Percentiles rank a stretch among this genome's conserved stretches.
Conservation (phyloP, 2,888 invertebrate species). For the Chrysodeixis includens region DNA sequence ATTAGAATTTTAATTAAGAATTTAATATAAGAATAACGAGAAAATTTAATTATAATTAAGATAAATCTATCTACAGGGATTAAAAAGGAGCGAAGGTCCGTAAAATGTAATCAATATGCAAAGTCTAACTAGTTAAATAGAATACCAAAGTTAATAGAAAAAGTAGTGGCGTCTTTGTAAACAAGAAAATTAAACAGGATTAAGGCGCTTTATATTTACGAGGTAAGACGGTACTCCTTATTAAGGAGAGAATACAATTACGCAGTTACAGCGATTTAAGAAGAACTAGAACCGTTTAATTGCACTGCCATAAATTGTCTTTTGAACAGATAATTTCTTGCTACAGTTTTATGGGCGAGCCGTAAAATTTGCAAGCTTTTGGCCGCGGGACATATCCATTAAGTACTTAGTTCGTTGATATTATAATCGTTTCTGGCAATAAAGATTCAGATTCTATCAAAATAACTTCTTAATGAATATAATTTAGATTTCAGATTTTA, state of each 20-base stretch:
- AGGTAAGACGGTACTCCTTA: slow-evolving; percentile 79
- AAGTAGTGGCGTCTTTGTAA: slow-evolving; percentile 67
- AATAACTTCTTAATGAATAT: neutral
- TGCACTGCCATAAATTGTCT: slow-evolving; percentile 81
- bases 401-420: slow-evolving; percentile 52
- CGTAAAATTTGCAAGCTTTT: slow-evolving; percentile 72
- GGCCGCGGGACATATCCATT: slow-evolving; percentile 57
- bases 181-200: slow-evolving; percentile 80
- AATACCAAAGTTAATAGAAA: slow-evolving; percentile 48
- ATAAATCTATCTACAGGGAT: slow-evolving; percentile 2
- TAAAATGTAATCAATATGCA: slow-evolving; percentile 30
- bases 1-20: slow-evolving; percentile 30
- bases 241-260: slow-evolving; percentile 82
- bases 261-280: slow-evolving; percentile 81
- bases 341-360: slow-evolving; percentile 71
- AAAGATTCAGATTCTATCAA: slow-evolving; percentile 47
- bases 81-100: slow-evolving; percentile 11
- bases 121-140: slow-evolving; percentile 23
- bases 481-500: neutral
- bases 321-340: slow-evolving; percentile 80
- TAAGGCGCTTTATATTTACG: slow-evolving; percentile 80
- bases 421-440: slow-evolving; percentile 52
- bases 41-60: slow-evolving; percentile 12
- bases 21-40: slow-evolving; percentile 5
- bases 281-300: slow-evolving; percentile 82